Evolutionary conservation across 1,140 invertebrate species (phyloP), one percentile per base, ranked within the genome.

Genomic region (Drosophila nannoptera): DNA sequence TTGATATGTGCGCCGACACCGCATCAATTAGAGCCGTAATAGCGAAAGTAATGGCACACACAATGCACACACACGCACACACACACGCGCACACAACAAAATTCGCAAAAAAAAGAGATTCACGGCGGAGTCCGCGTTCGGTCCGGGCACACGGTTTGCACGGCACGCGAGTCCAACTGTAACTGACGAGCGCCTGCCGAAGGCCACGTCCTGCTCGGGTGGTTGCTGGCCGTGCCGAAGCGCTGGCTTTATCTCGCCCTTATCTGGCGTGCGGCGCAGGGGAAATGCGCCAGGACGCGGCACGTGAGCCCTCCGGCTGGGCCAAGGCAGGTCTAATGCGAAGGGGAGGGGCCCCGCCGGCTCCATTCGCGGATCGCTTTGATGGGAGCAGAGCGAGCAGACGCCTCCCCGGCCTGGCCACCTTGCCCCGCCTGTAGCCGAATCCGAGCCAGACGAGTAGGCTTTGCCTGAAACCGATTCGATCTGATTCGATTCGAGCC

Each of bases 201-300:
- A 29, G 8, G 31, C 35, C 52, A 45, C 33, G 53, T 36, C n/a
- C 32, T 43, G n/a, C 40, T 40, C 49, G 46, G 73, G 73, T 72
- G 64, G 73, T 75, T 69, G 69, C 32, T 67, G 31, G 35, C 54
- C 48, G 42, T 16, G 50, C 42, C 63, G 22, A 65, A 69, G 73
- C 76, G 75, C 63, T 71, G 73, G 67, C 67, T 71, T 86, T 81
- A 84, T 86, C 77, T 84, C 29, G n/a, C 46, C 46, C 69, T 86
- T 86, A 84, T 84, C 80, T 86, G 43, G 46, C 45, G 56, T 22
- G 16, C 62, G 14, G 9, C 31, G 36, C 49, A 67, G 69, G 61
- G 76, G 48, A 69, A 75, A 61, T 53, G 12, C 22, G 14, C 49
- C 45, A 42, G 66, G 49, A 62, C 4, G 4, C 54, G 32, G 32